Base-by-base conservation (phyloP, 2,797 vertebrate species). In the Sebastes melanostomus region DNA sequence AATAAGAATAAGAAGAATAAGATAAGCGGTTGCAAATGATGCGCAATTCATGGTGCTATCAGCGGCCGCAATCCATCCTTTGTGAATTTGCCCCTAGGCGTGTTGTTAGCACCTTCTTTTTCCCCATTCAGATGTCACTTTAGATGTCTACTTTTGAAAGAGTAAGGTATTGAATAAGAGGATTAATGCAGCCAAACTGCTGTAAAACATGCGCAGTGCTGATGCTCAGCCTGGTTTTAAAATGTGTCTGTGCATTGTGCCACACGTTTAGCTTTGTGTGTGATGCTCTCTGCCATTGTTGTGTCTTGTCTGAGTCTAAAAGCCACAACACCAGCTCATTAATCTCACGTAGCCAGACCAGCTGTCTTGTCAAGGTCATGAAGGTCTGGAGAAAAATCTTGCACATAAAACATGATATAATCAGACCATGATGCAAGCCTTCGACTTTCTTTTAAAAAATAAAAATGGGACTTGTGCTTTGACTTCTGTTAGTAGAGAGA, bases 331-430 rank as follows among this genome's bases (percentile, higher is more conserved):
- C 22, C 27, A 63, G 58, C 72, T 85, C 82, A 74, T 82, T 85
- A 81, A 77, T 84, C 76, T 77, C 38, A 5, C 22, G 34, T 13
- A 74, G 50, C 16, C 22, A 2, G 13, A 59, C 18, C 80, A 80
- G 75, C 73, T 80, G 75, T 83, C 42, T 72, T 61, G n/a, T 81
- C 79, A 82, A 83, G 82, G 85, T 88, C 84, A 82, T 10, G 36
- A 34, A 85, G 36, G 79, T 82, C 62, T 61, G 32, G 67, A 66
- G 76, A 75, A 86, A 42, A 86, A 68, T 77, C 80, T 66, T 20
- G 30, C 50, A 59, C 68, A 67, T 81, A 65, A 78, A 77, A 78
- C 42, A 52, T 42, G 6, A 11, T 8, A 58, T 50, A 75, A 66
- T 76, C 25, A 66, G 70, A 75, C 11, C 8, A n/a, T 54, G 34